These are phyloP conservation scores for Dascillus cervinus DNA, from an alignment of 2,888 invertebrate genomes.

Conservation along the genomic window DNA sequence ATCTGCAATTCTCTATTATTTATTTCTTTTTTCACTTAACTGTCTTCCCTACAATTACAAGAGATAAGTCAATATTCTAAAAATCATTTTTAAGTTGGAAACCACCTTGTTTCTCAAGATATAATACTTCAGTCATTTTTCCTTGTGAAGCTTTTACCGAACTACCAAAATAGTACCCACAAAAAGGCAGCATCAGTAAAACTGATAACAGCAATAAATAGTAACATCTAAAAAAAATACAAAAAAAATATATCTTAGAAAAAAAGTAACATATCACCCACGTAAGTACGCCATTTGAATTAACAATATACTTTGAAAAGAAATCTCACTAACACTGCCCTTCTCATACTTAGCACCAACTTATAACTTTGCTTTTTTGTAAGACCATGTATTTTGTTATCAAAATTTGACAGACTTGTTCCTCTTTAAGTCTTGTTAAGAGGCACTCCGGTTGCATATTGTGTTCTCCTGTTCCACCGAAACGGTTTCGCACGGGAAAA, in stretches of 20 bases:
- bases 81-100: conserved; percentile 20
- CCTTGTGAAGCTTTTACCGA: conserved; percentile 17
- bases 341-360: conserved; percentile 19
- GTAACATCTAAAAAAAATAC: conserved; percentile 12
- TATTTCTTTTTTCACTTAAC: too few species aligned
- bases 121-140: conserved; percentile 22
- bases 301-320: conserved; percentile 10
- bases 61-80: conserved; percentile 11
- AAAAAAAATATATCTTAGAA: conserved; percentile 17
- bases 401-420: conserved; percentile 22
- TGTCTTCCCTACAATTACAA: conserved; percentile 18
- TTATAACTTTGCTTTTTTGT: conserved; percentile 11
- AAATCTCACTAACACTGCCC: conserved; percentile 24
- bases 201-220: conserved; percentile 12
- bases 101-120: conserved; percentile 24
- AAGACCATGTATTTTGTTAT: conserved; percentile 12
- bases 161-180: conserved; percentile 16
- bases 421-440: conserved; percentile 26
- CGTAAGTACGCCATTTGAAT: conserved; percentile 9
- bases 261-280: conserved; percentile 13
- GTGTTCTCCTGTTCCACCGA: conserved; percentile 5
- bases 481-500: conserved; percentile 2
- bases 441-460: conserved; percentile 30
- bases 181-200: conserved; percentile 17
- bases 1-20: conserved; percentile 38